Conservation (phyloP, 2,113 vertebrate species). For the Ictidomys tridecemlineatus region DNA sequence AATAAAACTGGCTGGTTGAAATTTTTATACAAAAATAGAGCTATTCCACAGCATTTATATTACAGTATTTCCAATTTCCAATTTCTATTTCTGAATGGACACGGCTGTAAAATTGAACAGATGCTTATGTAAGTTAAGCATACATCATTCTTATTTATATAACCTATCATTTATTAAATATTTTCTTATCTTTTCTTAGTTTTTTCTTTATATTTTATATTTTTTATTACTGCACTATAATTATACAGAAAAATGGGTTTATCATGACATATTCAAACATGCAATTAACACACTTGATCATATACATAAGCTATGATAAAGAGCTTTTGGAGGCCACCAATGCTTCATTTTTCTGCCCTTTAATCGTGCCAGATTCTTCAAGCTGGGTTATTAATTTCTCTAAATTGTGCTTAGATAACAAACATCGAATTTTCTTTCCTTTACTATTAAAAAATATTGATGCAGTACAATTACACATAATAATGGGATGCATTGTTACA, state of each 20-base stretch:
- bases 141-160: constrained; percentile 42
- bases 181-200: constrained; percentile 35
- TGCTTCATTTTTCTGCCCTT: constrained; percentile 5
- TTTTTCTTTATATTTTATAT: neutral
- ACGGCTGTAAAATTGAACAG: neutral
- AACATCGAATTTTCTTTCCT: neutral
- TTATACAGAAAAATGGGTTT: neutral
- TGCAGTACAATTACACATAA: too few relatives aligned
- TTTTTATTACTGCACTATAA: neutral
- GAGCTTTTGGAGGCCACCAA: neutral
- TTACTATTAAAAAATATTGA: too few relatives aligned
- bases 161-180: constrained; percentile 49
- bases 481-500: too few relatives aligned
- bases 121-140: constrained; percentile 40
- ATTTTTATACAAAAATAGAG: constrained; percentile 58
- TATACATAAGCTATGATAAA: neutral
- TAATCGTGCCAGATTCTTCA: neutral
- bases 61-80: constrained; percentile 32
- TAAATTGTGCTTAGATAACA: neutral
- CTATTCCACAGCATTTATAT: constrained; percentile 28
- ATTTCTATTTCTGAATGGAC: constrained; percentile 61
- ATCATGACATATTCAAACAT: neutral
- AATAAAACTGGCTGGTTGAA: constrained; percentile 57
- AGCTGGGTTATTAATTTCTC: constrained; percentile 40
- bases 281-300: neutral